Percentiles rank a stretch among this genome's conserved stretches.
Conservation (phyloP, 2,888 invertebrate genomes). For the Leucophora obtusa region DNA sequence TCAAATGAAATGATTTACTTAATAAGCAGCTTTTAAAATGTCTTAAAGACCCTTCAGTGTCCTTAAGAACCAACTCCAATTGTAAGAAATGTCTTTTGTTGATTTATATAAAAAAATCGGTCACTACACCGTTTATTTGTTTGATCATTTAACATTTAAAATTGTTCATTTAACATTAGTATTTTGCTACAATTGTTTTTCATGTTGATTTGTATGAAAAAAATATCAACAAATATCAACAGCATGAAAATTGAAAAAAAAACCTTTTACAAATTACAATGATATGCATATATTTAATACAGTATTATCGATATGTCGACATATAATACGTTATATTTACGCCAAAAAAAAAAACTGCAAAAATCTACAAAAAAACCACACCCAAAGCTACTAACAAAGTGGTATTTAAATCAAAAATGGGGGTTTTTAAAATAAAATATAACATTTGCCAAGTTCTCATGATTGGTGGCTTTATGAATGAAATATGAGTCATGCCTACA, state of each 20-base stretch:
- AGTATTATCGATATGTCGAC: slow-evolving; percentile 33
- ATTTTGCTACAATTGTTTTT: background rate
- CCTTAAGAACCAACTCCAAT: no score
- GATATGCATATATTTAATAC: slow-evolving; percentile 25
- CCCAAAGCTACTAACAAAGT: slow-evolving; percentile 27
- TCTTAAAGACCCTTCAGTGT: no score
- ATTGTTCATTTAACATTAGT: background rate
- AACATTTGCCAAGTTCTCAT: slow-evolving; percentile 61
- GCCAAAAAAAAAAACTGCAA: slow-evolving; percentile 16
- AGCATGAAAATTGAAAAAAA: slow-evolving; percentile 3
- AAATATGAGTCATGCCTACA: slow-evolving; percentile 57
- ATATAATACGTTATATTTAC: slow-evolving; percentile 26
- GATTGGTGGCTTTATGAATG: slow-evolving; percentile 54
- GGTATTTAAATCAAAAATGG: slow-evolving; percentile 35
- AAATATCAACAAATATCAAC: background rate
- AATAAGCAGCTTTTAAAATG: no score
- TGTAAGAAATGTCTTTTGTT: no score
- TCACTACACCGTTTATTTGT: no score
- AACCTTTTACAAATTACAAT: slow-evolving; percentile 37
- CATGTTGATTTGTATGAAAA: background rate
- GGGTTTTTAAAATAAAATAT: slow-evolving; percentile 12
- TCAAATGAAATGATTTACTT: no score
- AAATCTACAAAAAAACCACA: slow-evolving; percentile 34
- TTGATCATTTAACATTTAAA: background rate
- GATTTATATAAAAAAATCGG: no score